phyloP scores from a whole-genome alignment of 2,888 invertebrate species.

The Doris montereyensis region DNA sequence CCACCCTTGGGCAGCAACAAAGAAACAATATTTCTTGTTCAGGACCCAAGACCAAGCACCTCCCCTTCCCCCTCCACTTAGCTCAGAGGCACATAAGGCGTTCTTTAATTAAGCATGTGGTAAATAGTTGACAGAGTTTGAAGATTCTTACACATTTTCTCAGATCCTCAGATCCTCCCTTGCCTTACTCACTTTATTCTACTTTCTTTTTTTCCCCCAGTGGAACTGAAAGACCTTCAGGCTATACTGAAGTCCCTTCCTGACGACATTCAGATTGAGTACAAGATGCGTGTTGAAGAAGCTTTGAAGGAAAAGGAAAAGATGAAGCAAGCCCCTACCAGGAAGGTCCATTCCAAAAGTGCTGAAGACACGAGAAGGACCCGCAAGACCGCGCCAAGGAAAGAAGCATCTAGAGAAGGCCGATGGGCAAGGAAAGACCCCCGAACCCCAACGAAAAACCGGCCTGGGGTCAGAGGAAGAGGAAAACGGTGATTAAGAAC shows the following conservation, averaged over 20 bases:
- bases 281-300: slow-evolving; percentile 45
- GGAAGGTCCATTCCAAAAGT: slow-evolving; percentile 60
- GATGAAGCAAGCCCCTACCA: slow-evolving; percentile 43
- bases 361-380: slow-evolving; percentile 50
- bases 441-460: slow-evolving; percentile 49
- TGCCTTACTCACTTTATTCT: too few species aligned
- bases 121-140: too few species aligned
- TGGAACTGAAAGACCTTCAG: slow-evolving; percentile 39
- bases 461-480: slow-evolving; percentile 61
- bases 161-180: too few species aligned
- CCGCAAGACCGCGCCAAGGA: slow-evolving; percentile 28
- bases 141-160: too few species aligned
- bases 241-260: slow-evolving; percentile 28
- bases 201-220: slow-evolving; percentile 8
- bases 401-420: slow-evolving; percentile 42
- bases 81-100: too few species aligned
- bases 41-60: too few species aligned
- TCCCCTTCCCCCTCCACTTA: too few species aligned
- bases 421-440: slow-evolving; percentile 43
- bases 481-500: slow-evolving; percentile 58
- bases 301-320: slow-evolving; percentile 29
- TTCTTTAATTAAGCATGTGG: too few species aligned
- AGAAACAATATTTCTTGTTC: too few species aligned
- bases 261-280: slow-evolving; percentile 59
- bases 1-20: too few species aligned